Evolutionary conservation across 2,113 vertebrate species (phyloP).

Genomic region (Cacatua alba): DNA sequence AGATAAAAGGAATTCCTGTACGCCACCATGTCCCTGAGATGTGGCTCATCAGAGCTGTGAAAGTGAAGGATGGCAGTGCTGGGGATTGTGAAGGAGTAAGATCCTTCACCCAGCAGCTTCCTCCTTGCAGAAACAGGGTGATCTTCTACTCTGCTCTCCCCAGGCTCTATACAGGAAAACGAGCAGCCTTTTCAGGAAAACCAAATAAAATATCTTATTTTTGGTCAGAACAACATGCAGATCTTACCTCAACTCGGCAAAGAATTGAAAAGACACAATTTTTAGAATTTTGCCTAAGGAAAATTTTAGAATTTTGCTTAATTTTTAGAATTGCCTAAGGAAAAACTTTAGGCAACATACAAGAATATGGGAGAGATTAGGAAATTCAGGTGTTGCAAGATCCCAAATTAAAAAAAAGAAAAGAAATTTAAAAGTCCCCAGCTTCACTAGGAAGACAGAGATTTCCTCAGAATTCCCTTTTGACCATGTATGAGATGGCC

Average conservation of each 20-base stretch:
- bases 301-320: no score
- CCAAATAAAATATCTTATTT: background rate
- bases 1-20: background rate
- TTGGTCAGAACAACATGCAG: background rate
- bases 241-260: background rate
- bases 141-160: background rate
- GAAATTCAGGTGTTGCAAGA: background rate
- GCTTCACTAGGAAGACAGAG: background rate
- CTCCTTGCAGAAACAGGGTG: background rate
- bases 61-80: rapidly evolving
- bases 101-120: background rate
- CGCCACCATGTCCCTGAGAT: rapidly evolving
- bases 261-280: background rate
- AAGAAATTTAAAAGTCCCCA: no score
- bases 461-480: background rate
- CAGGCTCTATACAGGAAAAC: background rate
- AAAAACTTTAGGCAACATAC: background rate
- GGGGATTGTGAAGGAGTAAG: background rate
- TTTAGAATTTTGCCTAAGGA: background rate
- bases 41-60: background rate
- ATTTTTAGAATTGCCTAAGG: background rate
- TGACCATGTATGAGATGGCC: background rate
- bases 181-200: background rate
- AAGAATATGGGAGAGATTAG: background rate
- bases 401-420: background rate